Percentiles rank a stretch among this genome's conserved stretches.
Evolutionary conservation across 2,113 vertebrate genomes (phyloP).

Genomic region (Xyliphius kryptos): DNA sequence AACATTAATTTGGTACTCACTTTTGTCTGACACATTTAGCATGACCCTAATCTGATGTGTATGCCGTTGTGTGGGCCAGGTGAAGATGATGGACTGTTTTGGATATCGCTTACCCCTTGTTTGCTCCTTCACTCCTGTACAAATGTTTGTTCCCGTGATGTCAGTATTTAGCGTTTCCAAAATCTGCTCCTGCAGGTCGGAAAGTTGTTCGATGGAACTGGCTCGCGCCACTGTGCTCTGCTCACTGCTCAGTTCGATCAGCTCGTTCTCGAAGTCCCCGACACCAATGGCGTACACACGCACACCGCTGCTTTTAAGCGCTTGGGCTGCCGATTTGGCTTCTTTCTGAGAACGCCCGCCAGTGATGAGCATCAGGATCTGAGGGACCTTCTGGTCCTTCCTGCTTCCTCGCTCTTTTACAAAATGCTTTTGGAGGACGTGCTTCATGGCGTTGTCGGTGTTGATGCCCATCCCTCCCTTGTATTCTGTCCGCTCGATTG

Average conservation of each 20-base stretch:
- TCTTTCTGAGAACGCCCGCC: constrained; percentile 80
- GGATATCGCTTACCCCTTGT: constrained; percentile 14
- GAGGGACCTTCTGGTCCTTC: constrained; percentile 74
- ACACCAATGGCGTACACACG: constrained; percentile 83
- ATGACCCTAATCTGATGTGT: no score
- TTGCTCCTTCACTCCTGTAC: constrained; percentile 40
- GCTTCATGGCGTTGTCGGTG: constrained; percentile 74
- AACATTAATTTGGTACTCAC: no score
- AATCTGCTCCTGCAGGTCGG: constrained; percentile 84
- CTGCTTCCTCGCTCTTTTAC: constrained; percentile 81
- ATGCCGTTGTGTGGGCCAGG: no score
- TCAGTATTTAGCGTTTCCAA: constrained; percentile 75
- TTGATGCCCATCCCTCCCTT: constrained; percentile 79
- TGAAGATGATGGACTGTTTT: no score
- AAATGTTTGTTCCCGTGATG: constrained; percentile 69
- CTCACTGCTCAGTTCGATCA: constrained; percentile 74
- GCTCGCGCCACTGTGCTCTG: constrained; percentile 71
- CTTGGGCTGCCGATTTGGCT: constrained; percentile 67
- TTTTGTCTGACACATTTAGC: no score
- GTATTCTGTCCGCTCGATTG: constrained; percentile 72
- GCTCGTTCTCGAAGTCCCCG: constrained; percentile 68
- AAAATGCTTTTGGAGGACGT: constrained; percentile 77
- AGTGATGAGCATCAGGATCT: constrained; percentile 82
- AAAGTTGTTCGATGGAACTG: constrained; percentile 67
- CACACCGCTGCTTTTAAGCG: constrained; percentile 66